Percentiles rank a stretch among this genome's conserved stretches.
These are phyloP conservation scores for Siniperca scherzeri DNA, from an alignment of 2,797 vertebrate species.

Conservation along the genomic window DNA sequence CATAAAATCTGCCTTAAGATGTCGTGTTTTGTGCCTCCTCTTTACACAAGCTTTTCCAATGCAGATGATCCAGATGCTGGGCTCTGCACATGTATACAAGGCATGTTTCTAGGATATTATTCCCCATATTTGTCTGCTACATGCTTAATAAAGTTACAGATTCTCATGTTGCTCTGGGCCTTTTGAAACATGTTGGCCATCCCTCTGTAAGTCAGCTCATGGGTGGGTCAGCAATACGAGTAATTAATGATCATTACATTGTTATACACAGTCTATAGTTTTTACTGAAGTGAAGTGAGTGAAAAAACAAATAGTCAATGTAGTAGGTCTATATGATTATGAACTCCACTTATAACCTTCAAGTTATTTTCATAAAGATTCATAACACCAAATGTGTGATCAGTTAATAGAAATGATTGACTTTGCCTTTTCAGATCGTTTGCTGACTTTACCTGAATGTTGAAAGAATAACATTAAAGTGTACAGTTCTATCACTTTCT, in stretches of 20 bases:
- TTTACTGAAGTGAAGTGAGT: not conserved
- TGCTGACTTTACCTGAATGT: not conserved
- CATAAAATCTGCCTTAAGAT: not conserved
- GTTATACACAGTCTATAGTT: not conserved
- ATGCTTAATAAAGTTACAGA: not conserved
- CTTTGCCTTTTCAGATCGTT: not conserved
- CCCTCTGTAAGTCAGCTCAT: not conserved
- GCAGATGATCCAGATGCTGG: not conserved
- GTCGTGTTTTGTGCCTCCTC: not conserved
- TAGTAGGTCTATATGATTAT: not conserved
- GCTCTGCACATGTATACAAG: not conserved
- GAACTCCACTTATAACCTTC: not conserved
- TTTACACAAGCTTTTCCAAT: not conserved
- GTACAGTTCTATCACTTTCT: not conserved
- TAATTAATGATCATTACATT: not conserved
- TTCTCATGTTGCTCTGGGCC: not conserved
- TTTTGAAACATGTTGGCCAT: not conserved
- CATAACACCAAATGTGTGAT: not conserved
- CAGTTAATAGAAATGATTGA: not conserved
- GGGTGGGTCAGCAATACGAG: not conserved
- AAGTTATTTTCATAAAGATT: not conserved
- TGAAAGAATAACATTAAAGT: not conserved
- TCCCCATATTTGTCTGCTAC: not conserved
- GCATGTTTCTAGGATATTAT: not conserved
- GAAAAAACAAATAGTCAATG: not conserved